Evolutionary conservation across 2,888 invertebrate species (phyloP).

Genomic region (Malthinus seriepunctatus): DNA sequence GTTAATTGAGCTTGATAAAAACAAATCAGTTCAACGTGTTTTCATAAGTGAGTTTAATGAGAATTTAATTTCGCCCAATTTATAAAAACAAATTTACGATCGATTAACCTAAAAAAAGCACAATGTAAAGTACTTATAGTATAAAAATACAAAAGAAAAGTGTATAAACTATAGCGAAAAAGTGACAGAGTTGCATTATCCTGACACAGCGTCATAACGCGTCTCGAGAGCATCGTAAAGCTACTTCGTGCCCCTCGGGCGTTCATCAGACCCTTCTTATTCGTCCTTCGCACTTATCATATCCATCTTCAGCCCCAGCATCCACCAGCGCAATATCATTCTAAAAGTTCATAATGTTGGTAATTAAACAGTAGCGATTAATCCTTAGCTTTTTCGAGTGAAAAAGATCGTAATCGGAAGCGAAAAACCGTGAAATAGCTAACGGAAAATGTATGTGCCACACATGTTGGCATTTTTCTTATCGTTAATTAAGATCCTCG

Average conservation of each 20-base stretch:
- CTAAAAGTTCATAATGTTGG: slow-evolving; percentile 19
- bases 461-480: slow-evolving; percentile 12
- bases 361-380: slow-evolving; percentile 21
- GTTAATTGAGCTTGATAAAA: not conserved
- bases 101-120: not conserved
- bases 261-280: slow-evolving; percentile 37
- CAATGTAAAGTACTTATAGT: not conserved
- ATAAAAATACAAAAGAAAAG: not conserved
- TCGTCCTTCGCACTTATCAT: slow-evolving; percentile 28
- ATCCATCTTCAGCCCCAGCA: slow-evolving; percentile 21
- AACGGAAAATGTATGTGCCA: slow-evolving; percentile 13
- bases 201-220: slow-evolving; percentile 35
- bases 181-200: slow-evolving; percentile 30
- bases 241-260: slow-evolving; percentile 41
- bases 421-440: slow-evolving; percentile 18
- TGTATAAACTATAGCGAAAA: slow-evolving; percentile 21
- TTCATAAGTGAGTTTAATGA: no score
- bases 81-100: not conserved
- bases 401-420: slow-evolving; percentile 20
- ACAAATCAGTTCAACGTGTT: no score
- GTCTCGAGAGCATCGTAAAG: slow-evolving; percentile 41
- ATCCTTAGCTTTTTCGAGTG: slow-evolving; percentile 12
- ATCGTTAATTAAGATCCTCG: slow-evolving; percentile 10
- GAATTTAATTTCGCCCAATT: no score
- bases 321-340: slow-evolving; percentile 18